Base-by-base conservation (phyloP, 2,888 invertebrate genomes). In the Neuroscelio doddi region DNA sequence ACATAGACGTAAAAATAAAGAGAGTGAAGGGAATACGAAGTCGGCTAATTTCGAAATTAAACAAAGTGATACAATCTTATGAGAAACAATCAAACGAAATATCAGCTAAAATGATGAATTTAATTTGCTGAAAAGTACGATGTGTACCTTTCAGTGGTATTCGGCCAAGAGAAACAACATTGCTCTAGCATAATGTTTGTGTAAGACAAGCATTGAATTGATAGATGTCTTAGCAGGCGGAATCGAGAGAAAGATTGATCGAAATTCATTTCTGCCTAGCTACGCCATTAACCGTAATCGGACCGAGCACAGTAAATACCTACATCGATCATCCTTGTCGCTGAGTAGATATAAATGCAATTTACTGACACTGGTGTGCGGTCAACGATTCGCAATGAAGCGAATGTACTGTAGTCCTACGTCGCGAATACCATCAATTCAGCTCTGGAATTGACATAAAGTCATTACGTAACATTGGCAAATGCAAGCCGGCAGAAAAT, bases 301-400 rank as follows among this genome's bases (percentile, higher is more conserved):
- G 66, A 70, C 61, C 44, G 62, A 30, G 68, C 47, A 47, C 49
- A 59, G 69, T 70, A 73, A 75, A 74, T 72, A 49, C 71, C 64
- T 65, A 57, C 75, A 77, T 77, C 76, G 71, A 75, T 77, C 76
- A 75, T 73, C 50, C 62, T 67, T 69, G 74, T 77, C 72, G 69
- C 64, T 65, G 56, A 57, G 61, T 68, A 42, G 50, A 62, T 62
- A 69, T 70, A 73, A 76, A 73, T 67, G 69, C 69, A 50, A 55
- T 62, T 62, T 62, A 53, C 44, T 38, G 30, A 14, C 39, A 14
- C 21, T 21, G 3, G 21, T 5, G 21, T 5, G 5, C 34, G 1
- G 55, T 17, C 30, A 49, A 29, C 30, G 27, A 55, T 36, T 10
- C 42, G 16, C 16, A 27, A 26, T 41, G 42, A 10, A 15, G 10